A percentile compares a stretch with the other conserved stretches of the same genome.
These are phyloP conservation scores for Ambastaia sidthimunki DNA, from an alignment of 2,797 vertebrate species.

Conservation along the genomic window DNA sequence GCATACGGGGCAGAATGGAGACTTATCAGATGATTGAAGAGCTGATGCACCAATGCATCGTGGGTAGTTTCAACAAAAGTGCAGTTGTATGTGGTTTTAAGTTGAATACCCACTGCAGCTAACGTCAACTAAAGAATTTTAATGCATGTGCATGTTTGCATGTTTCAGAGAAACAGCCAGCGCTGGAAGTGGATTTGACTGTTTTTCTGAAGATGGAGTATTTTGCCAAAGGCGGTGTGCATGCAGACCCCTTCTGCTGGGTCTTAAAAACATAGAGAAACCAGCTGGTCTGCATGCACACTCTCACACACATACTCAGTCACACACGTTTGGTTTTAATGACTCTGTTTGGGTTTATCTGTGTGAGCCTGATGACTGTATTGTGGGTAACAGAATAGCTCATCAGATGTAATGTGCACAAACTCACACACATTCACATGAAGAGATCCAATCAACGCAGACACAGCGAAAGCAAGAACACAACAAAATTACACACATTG, in stretches of 20 bases:
- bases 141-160: slow-evolving; percentile 4
- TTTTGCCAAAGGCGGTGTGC: slow-evolving; percentile 18
- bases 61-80: slow-evolving; percentile 25
- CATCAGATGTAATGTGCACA: slow-evolving; percentile 10
- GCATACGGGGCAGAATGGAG: slow-evolving; percentile 3
- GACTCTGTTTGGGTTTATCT: slow-evolving; percentile 35
- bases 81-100: slow-evolving; percentile 27
- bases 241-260: neutral
- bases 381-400: slow-evolving; percentile 50
- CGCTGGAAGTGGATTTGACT: slow-evolving; percentile 30
- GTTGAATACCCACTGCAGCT: slow-evolving; percentile 22
- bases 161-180: slow-evolving; percentile 1
- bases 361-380: slow-evolving; percentile 29
- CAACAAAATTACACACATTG: neutral
- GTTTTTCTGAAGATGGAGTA: slow-evolving; percentile 33
- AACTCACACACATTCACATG: slow-evolving; percentile 25
- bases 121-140: neutral
- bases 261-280: slow-evolving; percentile 17
- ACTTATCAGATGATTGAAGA: slow-evolving; percentile 28
- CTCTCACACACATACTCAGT: slow-evolving; percentile 20
- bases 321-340: slow-evolving; percentile 39
- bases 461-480: neutral
- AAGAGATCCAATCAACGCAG: slow-evolving; percentile 47
- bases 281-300: slow-evolving; percentile 7
- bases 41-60: neutral